phyloP scores from a whole-genome alignment of 2,797 vertebrate genomes.

The Pipistrellus pygmaeus region DNA sequence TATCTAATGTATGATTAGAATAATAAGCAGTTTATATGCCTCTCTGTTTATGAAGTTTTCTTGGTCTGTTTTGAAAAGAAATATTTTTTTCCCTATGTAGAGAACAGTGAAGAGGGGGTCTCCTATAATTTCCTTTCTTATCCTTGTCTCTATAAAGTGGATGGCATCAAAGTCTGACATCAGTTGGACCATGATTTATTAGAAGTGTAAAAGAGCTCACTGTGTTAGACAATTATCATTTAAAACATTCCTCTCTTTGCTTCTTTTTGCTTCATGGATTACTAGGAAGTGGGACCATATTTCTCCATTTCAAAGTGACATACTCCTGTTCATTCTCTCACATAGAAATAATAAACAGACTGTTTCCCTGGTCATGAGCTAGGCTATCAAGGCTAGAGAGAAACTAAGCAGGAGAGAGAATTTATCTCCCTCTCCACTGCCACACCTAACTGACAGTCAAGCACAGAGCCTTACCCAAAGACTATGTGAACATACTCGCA shows the following conservation, averaged over 20 bases:
- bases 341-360: background rate
- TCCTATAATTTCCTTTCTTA: background rate
- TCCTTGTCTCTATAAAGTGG: background rate
- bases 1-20: background rate
- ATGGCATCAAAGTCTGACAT: background rate
- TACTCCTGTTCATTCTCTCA: background rate
- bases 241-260: background rate
- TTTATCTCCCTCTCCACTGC: background rate
- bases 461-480: background rate
- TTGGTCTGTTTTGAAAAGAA: background rate
- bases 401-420: background rate
- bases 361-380: background rate
- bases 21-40: background rate
- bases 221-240: background rate
- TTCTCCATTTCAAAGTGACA: background rate
- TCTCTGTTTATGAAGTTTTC: background rate
- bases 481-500: background rate
- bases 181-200: background rate
- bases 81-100: background rate
- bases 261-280: background rate
- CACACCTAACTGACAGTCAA: background rate
- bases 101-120: background rate
- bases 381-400: background rate
- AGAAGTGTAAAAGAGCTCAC: background rate
- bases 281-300: background rate